Conservation (phyloP, 2,888 invertebrate genomes). For the Anthrax anthrax region DNA sequence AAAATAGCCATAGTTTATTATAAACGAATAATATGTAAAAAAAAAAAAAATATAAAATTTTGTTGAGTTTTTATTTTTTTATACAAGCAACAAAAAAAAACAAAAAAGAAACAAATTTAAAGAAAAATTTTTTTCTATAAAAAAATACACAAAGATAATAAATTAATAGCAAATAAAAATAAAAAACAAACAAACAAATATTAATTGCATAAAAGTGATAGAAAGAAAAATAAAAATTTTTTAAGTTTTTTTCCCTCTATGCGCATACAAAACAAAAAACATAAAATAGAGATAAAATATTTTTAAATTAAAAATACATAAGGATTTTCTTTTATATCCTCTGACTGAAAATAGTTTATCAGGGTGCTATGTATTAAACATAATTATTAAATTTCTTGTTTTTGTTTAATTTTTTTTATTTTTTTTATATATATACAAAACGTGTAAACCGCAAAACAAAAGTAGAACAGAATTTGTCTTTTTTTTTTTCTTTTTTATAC, state of each 20-base stretch:
- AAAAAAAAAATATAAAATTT: background rate
- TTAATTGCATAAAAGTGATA: no score
- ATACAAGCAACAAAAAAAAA: background rate
- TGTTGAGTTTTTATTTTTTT: slow-evolving; percentile 1
- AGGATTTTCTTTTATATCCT: slow-evolving; percentile 15
- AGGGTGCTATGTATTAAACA: slow-evolving; percentile 31
- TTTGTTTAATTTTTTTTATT: background rate
- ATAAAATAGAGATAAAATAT: background rate
- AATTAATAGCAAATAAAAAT: background rate
- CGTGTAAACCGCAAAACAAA: no score
- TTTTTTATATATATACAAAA: no score
- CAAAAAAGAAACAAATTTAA: no score
- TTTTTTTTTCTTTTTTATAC: slow-evolving; percentile 6
- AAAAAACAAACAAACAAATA: background rate
- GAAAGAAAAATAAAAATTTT: no score
- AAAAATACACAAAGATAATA: background rate
- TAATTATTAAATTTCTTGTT: slow-evolving; percentile 2
- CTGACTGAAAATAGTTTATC: slow-evolving; percentile 34
- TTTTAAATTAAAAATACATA: slow-evolving; percentile 4
- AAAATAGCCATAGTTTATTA: background rate
- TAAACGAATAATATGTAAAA: background rate
- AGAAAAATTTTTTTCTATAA: background rate
- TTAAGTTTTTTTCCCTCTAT: background rate
- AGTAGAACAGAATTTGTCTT: no score
- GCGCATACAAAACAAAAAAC: background rate